These are phyloP conservation scores for Cheilosia grossa DNA, from an alignment of 2,888 invertebrate species.

Conservation along the genomic window DNA sequence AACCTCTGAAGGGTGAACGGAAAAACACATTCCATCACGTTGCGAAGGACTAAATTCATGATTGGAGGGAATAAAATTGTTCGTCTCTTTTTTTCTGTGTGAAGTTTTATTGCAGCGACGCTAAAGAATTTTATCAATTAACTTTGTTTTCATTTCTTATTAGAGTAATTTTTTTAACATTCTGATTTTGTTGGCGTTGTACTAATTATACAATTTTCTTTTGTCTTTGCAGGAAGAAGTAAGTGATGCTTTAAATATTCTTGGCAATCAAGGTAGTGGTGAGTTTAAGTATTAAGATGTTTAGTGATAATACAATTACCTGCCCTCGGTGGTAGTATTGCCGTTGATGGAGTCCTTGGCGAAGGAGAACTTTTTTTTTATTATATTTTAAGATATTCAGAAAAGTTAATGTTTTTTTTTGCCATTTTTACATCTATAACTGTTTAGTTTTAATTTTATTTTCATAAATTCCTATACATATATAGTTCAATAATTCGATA, in stretches of 20 bases:
- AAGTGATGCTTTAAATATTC: conserved; percentile 77
- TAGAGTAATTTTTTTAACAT: not conserved
- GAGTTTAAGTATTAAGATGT: conserved; percentile 24
- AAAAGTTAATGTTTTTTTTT: too few species aligned
- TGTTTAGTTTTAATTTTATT: too few species aligned
- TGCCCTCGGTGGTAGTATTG: too few species aligned
- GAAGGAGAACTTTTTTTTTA: too few species aligned
- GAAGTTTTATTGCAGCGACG: conserved; percentile 68
- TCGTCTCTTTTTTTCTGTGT: conserved; percentile 23
- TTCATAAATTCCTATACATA: too few species aligned
- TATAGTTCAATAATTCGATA: too few species aligned
- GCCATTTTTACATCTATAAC: too few species aligned
- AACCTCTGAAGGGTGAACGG: conserved; percentile 47
- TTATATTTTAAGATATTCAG: too few species aligned
- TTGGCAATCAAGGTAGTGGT: conserved; percentile 22
- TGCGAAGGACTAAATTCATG: conserved; percentile 71
- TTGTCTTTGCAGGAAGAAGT: conserved; percentile 83
- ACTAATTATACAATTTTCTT: conserved; percentile 75
- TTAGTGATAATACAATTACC: not conserved
- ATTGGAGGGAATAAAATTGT: conserved; percentile 70
- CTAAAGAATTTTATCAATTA: conserved; percentile 76
- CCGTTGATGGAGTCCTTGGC: not conserved
- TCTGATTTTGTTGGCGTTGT: conserved; percentile 3
- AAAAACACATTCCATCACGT: conserved; percentile 67
- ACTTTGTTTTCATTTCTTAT: conserved; percentile 58